phyloP scores from a whole-genome alignment of 2,797 vertebrate genomes.

The Labroides dimidiatus region DNA sequence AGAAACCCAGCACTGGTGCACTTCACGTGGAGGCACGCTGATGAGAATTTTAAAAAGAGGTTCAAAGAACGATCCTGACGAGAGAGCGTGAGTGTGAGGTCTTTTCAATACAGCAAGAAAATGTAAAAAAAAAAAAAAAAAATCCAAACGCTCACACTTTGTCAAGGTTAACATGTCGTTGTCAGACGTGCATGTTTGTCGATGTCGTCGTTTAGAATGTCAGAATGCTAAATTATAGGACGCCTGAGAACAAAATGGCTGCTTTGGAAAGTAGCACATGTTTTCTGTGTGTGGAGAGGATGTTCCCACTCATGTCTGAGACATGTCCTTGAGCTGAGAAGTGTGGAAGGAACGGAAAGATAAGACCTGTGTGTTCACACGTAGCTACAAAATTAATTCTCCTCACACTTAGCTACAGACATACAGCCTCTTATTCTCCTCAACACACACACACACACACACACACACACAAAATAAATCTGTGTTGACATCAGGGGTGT shows the following conservation, averaged over 20 bases:
- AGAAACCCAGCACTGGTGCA: conserved; percentile 12
- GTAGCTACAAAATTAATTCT: conserved; percentile 26
- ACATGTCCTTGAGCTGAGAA: conserved; percentile 46
- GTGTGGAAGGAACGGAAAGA: conserved; percentile 26
- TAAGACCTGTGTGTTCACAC: conserved; percentile 17
- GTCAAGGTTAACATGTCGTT: conserved; percentile 35
- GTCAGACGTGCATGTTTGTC: not conserved
- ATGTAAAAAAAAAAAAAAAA: conserved; percentile 1
- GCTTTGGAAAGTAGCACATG: conserved; percentile 4
- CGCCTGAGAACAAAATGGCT: conserved; percentile 2
- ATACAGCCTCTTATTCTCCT: not conserved
- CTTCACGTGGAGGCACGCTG: conserved; percentile 12
- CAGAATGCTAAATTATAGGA: not conserved
- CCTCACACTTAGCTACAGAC: conserved; percentile 5
- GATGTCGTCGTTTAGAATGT: conserved; percentile 10
- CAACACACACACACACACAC: conserved; percentile 1
- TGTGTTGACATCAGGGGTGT: too few species aligned
- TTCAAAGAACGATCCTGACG: conserved; percentile 22
- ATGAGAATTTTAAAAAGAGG: conserved; percentile 20
- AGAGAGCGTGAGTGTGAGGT: conserved; percentile 1
- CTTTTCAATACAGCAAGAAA: not conserved
- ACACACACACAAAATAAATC: conserved; percentile 12
- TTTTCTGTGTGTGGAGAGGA: not conserved
- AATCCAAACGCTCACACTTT: conserved; percentile 1
- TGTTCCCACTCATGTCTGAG: conserved; percentile 25